phyloP scores from a whole-genome alignment of 2,888 invertebrate species.

The Odontocerum albicorne region DNA sequence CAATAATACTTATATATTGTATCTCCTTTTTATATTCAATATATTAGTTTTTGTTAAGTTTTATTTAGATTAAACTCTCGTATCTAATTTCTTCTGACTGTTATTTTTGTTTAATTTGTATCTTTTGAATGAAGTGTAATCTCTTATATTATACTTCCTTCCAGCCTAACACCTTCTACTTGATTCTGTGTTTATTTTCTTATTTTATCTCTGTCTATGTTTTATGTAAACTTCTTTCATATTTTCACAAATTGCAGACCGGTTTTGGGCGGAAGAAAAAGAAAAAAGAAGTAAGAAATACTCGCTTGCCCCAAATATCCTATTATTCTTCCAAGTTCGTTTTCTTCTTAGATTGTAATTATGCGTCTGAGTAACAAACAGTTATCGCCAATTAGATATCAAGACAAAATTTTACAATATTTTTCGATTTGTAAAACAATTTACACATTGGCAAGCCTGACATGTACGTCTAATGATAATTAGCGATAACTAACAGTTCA shows the following conservation, averaged over 20 bases:
- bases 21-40: neutral
- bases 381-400: conserved; percentile 49
- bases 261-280: conserved; percentile 96
- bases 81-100: conserved; percentile 37
- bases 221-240: conserved; percentile 39
- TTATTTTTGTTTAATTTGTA: conserved; percentile 30
- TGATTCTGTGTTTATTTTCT: conserved; percentile 32
- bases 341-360: conserved; percentile 49
- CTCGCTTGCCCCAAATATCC: conserved; percentile 56
- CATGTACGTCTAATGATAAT: conserved; percentile 20
- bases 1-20: neutral
- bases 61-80: no score
- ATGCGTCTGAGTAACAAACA: conserved; percentile 43
- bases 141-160: conserved; percentile 11
- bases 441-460: conserved; percentile 16
- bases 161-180: conserved; percentile 9
- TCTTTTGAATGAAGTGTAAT: conserved; percentile 8
- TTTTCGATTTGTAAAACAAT: no score
- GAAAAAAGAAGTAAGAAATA: conserved; percentile 96
- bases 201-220: conserved; percentile 38
- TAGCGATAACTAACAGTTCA: conserved; percentile 33
- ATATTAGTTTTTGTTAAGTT: neutral
- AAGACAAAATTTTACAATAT: no score
- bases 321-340: conserved; percentile 55
- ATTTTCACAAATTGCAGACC: conserved; percentile 71